Evolutionary conservation across 53 echinoderm and acorn worm genomes (phyloP), one percentile per base, ranked within the genome.

Genomic region (Pentamera pediparva): DNA sequence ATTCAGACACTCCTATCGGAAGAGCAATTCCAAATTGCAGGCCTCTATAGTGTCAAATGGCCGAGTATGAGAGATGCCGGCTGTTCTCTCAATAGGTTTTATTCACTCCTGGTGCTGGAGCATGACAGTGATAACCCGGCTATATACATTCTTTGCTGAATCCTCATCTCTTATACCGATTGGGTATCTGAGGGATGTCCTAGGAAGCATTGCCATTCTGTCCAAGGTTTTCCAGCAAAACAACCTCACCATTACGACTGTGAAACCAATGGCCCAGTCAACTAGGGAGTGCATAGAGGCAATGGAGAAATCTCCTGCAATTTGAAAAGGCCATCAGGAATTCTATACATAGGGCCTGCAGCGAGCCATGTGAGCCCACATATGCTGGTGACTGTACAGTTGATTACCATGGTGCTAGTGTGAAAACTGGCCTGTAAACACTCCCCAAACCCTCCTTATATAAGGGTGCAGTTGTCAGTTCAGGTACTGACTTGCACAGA

Each of bases 151-250:
- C 13, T 65, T 65, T 38, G 65, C 65, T 18, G 39, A 37, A 24
- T 39, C 65, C 17, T 25, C 40, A 12, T 7, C 20, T 37, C 10
- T 65, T 15, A 3, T 22, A 6, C 2, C 39, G 6, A 39, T 41
- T n/a, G 37, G 18, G 11, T 65, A 65, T 65, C 30, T 65, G 17
- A 65, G 65, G 39, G 65, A 65, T 65, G 65, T 65, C 19, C 39
- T 65, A 3, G 40, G 39, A 22, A 65, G 65, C 61, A 32, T 61
- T 13, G 10, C 61, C 10, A 61, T 61, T 61, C 35, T 61, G 21
- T 61, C 61, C 26, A 61, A 32, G 35, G 32, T 61, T 21, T 31
- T 61, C 35, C 32, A 61, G 35, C 4, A n/a, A 10, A 2, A 61
- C 9, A 31, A 28, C 35, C n/a, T 61, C 7, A 32, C 32, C 4